Conservation (phyloP, 2,113 vertebrate genomes). For the Agelaius phoeniceus region DNA sequence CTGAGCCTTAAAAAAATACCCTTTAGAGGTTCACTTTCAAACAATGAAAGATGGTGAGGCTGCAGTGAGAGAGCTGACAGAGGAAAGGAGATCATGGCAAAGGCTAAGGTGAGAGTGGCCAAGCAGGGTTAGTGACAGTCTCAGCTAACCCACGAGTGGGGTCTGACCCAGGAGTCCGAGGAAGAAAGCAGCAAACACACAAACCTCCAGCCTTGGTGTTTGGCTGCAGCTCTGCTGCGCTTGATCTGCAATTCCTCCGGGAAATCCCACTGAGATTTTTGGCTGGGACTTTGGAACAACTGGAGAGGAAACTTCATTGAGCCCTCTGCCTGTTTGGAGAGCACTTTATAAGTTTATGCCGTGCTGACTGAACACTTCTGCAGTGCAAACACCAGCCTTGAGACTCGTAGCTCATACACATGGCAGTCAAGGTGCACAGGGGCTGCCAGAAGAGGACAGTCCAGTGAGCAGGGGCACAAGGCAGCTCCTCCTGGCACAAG, state of each 20-base stretch:
- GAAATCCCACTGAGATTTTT: slow-evolving; percentile 61
- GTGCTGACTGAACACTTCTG: slow-evolving; percentile 52
- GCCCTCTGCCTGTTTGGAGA: slow-evolving; percentile 52
- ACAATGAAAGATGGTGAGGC: neutral
- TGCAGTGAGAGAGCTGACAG: neutral
- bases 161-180: neutral
- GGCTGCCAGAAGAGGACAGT: neutral
- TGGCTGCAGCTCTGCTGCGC: neutral
- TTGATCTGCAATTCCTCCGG: slow-evolving; percentile 8
- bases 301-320: slow-evolving; percentile 41
- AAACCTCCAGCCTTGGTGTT: neutral
- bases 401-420: neutral
- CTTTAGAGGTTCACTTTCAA: neutral
- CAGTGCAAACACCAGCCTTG: neutral
- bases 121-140: neutral
- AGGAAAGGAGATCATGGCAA: neutral
- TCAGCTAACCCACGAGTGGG: neutral
- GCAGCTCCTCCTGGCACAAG: neutral
- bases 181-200: neutral
- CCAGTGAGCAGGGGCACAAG: neutral
- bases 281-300: slow-evolving; percentile 53
- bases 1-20: neutral
- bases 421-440: neutral
- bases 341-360: slow-evolving; percentile 42
- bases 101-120: neutral